These are phyloP conservation scores for Tuta absoluta DNA, from an alignment of 2,888 invertebrate species.

Conservation along the genomic window DNA sequence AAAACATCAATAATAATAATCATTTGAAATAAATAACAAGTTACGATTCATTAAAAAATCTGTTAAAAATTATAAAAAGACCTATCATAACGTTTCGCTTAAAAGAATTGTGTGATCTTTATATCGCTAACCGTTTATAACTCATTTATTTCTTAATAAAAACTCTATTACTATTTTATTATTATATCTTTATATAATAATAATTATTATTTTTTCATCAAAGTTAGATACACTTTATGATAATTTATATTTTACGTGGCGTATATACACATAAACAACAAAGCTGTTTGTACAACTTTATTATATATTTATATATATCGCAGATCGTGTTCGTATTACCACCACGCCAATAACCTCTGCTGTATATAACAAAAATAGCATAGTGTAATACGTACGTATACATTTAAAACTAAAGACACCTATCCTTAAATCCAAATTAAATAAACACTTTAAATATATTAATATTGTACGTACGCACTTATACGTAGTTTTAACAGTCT, in stretches of 20 bases:
- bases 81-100: constrained; percentile 64
- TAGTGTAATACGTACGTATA: constrained; percentile 30
- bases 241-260: constrained; percentile 65
- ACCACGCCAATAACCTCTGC: constrained; percentile 45
- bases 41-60: constrained; percentile 74
- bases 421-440: constrained; percentile 72
- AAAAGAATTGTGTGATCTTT: constrained; percentile 69
- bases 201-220: constrained; percentile 77
- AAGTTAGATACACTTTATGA: constrained; percentile 76
- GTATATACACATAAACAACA: constrained; percentile 59
- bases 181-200: constrained; percentile 79
- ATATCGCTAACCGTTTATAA: constrained; percentile 68
- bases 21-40: constrained; percentile 82
- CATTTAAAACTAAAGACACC: constrained; percentile 60
- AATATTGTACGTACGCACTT: constrained; percentile 78
- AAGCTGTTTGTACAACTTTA: constrained; percentile 39
- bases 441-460: constrained; percentile 70
- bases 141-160: constrained; percentile 78
- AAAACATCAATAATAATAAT: constrained; percentile 78
- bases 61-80: constrained; percentile 76
- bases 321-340: constrained; percentile 44
- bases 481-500: constrained; percentile 78
- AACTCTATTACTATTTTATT: constrained; percentile 79
- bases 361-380: constrained; percentile 41
- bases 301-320: constrained; percentile 42